Evolutionary conservation across 2,113 vertebrate species (phyloP), one percentile per base, ranked within the genome.

Genomic region (Phasianus colchicus): DNA sequence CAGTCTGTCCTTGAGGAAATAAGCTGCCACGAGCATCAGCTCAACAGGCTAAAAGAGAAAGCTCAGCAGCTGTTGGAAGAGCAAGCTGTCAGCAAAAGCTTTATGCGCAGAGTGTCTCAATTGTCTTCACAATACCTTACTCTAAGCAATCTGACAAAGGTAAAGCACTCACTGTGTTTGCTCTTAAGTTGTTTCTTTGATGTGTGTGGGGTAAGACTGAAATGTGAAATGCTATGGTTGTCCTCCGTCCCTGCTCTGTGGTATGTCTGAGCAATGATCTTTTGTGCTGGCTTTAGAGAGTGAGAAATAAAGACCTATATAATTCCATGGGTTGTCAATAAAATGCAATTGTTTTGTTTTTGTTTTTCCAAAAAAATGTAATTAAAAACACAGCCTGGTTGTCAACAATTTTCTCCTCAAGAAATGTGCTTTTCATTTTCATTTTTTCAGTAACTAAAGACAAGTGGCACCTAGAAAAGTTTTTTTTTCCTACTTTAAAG

Each of bases 1-100:
- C 97, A 99, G 99, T 98, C 98, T 97, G 98, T 99, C 96, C 98
- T 99, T 97, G 99, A 99, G 98, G 99, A 99, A 98, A 98, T 99
- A 98, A 96, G 98, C 92, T 98, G 98, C 96, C 98, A 98, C 88
- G 98, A 99, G 96, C 97, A 98, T 95, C 99, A 99, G 97, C 98
- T 99, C 98, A 97, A 97, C 97, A 98, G 97, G 96, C 98, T 99
- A 90, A 99, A 98, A 97, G 99, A 99, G 94, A 98, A 98, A 98
- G 99, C 99, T 97, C 98, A 99, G 96, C 98, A 98, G 97, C 98
- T 99, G 89, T 99, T 99, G 98, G 99, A 99, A 97, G 99, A 98
- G 93, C 99, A 99, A 97, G 98, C 99, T 88, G 98, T 98, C 94
- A 98, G 98, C 96, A 99, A 98, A 98, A 99, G 98, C 98, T 99